phyloP scores from a whole-genome alignment of 2,888 invertebrate species.

The Cataglyphis albicans region DNA sequence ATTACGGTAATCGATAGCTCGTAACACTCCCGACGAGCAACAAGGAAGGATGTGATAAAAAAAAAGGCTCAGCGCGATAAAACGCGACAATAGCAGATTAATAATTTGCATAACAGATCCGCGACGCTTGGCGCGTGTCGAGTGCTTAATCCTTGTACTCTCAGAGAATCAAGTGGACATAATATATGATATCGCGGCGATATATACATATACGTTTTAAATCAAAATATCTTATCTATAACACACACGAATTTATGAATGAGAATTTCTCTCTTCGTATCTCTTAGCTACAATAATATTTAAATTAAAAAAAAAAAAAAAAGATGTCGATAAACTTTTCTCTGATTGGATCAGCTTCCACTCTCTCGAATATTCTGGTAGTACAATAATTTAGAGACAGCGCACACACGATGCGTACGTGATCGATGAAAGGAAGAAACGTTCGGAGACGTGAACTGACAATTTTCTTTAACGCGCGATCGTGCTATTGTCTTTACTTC shows the following conservation, averaged over 20 bases:
- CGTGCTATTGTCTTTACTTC: constrained; percentile 3
- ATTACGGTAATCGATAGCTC: constrained; percentile 33
- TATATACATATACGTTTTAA: constrained; percentile 8
- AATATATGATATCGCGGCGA: neutral
- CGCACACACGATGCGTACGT: neutral
- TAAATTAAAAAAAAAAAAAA: neutral
- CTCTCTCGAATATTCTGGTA: constrained; percentile 32
- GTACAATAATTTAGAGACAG: constrained; percentile 26
- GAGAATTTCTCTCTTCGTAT: constrained; percentile 15
- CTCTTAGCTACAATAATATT: constrained; percentile 2
- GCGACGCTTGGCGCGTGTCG: constrained; percentile 22
- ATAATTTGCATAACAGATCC: constrained; percentile 22
- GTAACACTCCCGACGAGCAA: constrained; percentile 20
- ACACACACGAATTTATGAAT: constrained; percentile 17
- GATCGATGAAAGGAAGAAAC: neutral
- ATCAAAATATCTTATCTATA: constrained; percentile 5
- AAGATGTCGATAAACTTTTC: constrained; percentile 6
- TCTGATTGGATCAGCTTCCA: constrained; percentile 23
- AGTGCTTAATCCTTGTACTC: constrained; percentile 10
- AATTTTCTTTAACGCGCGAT: constrained; percentile 28
- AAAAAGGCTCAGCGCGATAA: constrained; percentile 7
- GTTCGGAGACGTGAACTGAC: neutral
- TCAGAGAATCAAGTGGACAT: constrained; percentile 6
- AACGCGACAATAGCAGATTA: constrained; percentile 10
- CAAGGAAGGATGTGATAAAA: neutral